phyloP scores from a whole-genome alignment of 2,888 invertebrate species.

The Acrobasis repandana region DNA sequence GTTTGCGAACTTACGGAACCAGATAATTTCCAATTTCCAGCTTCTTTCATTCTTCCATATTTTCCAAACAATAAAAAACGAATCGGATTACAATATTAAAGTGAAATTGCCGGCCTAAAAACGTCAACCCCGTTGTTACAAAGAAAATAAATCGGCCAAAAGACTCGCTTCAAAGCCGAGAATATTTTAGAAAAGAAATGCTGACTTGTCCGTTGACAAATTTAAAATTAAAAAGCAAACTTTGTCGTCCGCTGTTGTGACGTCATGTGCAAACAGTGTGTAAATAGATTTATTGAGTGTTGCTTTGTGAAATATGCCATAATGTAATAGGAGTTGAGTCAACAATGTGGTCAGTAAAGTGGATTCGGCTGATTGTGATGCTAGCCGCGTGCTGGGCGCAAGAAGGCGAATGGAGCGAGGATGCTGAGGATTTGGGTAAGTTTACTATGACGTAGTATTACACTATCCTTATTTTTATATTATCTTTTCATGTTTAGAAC shows the following conservation, averaged over 20 bases:
- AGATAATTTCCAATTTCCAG: slow-evolving; percentile 19
- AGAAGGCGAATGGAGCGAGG: slow-evolving; percentile 78
- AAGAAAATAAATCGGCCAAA: slow-evolving; percentile 23
- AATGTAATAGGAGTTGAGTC: slow-evolving; percentile 48
- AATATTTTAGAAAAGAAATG: slow-evolving; percentile 22
- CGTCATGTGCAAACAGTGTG: slow-evolving; percentile 29
- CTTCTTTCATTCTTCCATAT: slow-evolving; percentile 21
- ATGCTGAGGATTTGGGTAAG: slow-evolving; percentile 76
- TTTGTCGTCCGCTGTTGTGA: slow-evolving; percentile 3
- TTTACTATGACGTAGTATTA: slow-evolving; percentile 10
- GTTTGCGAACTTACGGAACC: neutral
- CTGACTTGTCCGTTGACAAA: slow-evolving; percentile 16
- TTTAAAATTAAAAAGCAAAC: slow-evolving; percentile 19
- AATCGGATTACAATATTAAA: slow-evolving; percentile 22
- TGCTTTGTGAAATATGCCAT: slow-evolving; percentile 41
- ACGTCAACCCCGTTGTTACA: slow-evolving; percentile 24
- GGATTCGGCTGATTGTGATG: slow-evolving; percentile 68
- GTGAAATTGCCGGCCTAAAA: slow-evolving; percentile 22
- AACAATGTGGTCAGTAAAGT: slow-evolving; percentile 72
- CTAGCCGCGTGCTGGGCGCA: slow-evolving; percentile 75
- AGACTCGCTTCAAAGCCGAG: slow-evolving; percentile 20
- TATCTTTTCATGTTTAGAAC: no score
- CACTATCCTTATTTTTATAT: neutral
- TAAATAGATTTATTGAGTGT: slow-evolving; percentile 37
- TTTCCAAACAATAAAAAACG: slow-evolving; percentile 20